A percentile compares a stretch with the other conserved stretches of the same genome.
Conservation (phyloP, 2,113 vertebrate genomes). For the Fregata magnificens region DNA sequence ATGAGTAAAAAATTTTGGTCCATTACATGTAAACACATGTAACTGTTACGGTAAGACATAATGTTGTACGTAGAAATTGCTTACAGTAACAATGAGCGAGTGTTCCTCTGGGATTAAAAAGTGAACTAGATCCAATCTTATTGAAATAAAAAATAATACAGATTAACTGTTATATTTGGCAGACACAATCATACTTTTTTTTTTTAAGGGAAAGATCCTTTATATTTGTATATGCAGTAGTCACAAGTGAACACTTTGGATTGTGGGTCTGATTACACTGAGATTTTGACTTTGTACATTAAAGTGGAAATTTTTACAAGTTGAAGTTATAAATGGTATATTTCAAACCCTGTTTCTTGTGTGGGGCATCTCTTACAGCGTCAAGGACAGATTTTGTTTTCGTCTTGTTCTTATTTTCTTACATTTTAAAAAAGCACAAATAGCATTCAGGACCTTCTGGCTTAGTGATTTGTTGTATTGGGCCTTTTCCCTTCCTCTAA, state of each 20-base stretch:
- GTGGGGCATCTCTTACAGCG: neutral
- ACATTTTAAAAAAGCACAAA: neutral
- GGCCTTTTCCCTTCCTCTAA: neutral
- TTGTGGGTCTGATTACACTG: neutral
- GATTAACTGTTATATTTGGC: conserved; percentile 45
- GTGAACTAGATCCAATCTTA: neutral
- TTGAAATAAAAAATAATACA: neutral
- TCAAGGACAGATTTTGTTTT: neutral
- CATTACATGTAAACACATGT: neutral
- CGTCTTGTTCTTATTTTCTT: neutral
- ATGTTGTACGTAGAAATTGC: neutral
- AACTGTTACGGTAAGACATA: neutral
- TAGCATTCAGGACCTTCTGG: neutral
- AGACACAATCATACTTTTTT: neutral
- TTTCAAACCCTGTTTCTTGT: neutral
- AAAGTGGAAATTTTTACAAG: neutral
- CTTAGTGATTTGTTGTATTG: neutral
- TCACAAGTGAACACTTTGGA: neutral
- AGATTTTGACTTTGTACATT: neutral
- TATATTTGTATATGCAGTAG: neutral
- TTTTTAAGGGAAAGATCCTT: neutral
- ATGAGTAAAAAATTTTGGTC: neutral
- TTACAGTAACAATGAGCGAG: neutral
- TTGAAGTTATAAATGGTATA: neutral
- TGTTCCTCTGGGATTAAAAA: conserved; percentile 2